These are phyloP conservation scores for Alauda arvensis DNA, from an alignment of 2,797 vertebrate species.

Conservation along the genomic window DNA sequence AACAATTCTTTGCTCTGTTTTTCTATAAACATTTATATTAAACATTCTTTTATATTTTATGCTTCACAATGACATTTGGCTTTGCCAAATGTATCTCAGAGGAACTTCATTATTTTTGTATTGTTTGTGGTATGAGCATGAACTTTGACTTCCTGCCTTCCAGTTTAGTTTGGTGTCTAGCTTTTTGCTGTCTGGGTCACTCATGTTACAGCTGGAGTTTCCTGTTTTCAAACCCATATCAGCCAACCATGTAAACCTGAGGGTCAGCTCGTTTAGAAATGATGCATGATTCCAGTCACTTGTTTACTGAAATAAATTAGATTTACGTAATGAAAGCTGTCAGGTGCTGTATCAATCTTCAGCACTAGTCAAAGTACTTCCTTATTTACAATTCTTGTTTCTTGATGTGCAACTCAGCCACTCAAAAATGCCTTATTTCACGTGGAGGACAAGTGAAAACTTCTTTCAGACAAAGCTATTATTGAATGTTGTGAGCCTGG, in stretches of 20 bases:
- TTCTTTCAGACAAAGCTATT: background rate
- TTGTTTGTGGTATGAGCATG: conserved; percentile 72
- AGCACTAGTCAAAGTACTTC: conserved; percentile 63
- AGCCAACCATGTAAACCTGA: conserved; percentile 72
- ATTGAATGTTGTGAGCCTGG: background rate
- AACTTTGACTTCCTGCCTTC: conserved; percentile 78
- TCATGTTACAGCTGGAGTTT: conserved; percentile 76
- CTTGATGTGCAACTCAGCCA: conserved; percentile 43
- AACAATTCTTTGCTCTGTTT: conserved; percentile 13
- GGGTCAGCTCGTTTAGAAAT: conserved; percentile 70
- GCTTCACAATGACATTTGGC: conserved; percentile 33
- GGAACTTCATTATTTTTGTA: conserved; percentile 68
- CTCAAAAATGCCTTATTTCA: background rate
- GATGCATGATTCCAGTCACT: conserved; percentile 68
- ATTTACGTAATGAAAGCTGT: conserved; percentile 74
- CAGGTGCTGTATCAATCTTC: conserved; percentile 66
- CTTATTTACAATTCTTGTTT: conserved; percentile 72
- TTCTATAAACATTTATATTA: conserved; percentile 52
- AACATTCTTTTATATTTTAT: background rate
- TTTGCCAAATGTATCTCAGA: conserved; percentile 62
- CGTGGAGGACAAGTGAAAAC: background rate
- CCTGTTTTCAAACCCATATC: conserved; percentile 74
- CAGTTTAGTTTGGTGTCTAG: conserved; percentile 68
- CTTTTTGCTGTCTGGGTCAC: conserved; percentile 76
- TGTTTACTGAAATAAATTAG: conserved; percentile 70